phyloP scores from a whole-genome alignment of 2,797 vertebrate genomes.

The Tarsius wallacei region DNA sequence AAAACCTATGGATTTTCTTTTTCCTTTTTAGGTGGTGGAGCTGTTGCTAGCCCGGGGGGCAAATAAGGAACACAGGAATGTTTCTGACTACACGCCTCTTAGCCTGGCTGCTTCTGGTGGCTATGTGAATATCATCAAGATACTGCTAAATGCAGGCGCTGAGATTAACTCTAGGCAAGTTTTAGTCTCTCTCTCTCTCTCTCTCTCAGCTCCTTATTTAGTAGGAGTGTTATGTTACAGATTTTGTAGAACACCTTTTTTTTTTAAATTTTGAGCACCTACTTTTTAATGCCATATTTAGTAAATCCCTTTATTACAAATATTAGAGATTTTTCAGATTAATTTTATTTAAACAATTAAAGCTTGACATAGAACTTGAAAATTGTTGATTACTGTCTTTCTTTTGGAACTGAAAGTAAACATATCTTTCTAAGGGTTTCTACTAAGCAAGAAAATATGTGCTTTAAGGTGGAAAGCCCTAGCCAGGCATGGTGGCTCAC shows the following conservation, averaged over 20 bases:
- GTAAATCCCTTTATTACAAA: neutral
- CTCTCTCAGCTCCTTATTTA: neutral
- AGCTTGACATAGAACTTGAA: constrained; percentile 34
- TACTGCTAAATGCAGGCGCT: constrained; percentile 93
- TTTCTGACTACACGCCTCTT: constrained; percentile 94
- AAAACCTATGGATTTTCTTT: constrained; percentile 57
- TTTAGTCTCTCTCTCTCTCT: constrained; percentile 68
- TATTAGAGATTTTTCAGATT: constrained; percentile 47
- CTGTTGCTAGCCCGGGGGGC: constrained; percentile 93
- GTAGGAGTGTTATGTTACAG: neutral
- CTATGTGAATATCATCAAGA: constrained; percentile 95
- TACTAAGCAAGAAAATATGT: constrained; percentile 24
- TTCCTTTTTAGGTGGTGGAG: constrained; percentile 91
- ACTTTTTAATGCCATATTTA: constrained; percentile 27
- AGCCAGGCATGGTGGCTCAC: no score
- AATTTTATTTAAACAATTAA: constrained; percentile 55
- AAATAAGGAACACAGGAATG: constrained; percentile 94
- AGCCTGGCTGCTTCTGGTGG: constrained; percentile 94
- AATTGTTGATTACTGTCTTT: neutral
- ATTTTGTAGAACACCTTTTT: constrained; percentile 5
- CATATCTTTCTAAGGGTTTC: neutral
- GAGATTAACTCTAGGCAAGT: constrained; percentile 94
- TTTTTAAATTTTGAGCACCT: neutral
- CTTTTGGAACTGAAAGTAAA: neutral
- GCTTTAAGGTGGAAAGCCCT: neutral